Evolutionary conservation across 2,113 vertebrate genomes (phyloP).

Genomic region (Oplegnathus fasciatus): DNA sequence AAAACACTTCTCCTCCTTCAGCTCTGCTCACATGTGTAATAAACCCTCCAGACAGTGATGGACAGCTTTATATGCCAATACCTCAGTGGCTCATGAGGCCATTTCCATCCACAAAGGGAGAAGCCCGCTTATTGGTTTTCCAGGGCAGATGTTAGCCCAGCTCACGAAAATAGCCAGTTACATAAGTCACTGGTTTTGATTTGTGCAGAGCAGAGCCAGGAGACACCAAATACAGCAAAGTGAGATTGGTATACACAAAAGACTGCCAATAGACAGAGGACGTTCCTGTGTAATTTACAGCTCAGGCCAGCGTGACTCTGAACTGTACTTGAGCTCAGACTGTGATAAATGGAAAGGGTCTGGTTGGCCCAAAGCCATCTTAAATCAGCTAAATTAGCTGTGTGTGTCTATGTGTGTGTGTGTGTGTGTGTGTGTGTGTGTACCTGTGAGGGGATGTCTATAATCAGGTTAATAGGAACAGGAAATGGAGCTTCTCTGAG

Average conservation of each 20-base stretch:
- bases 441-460: conserved; percentile 48
- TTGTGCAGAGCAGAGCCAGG: conserved; percentile 20
- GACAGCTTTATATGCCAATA: conserved; percentile 49
- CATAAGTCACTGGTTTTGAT: conserved; percentile 49
- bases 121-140: conserved; percentile 54
- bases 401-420: conserved; percentile 32
- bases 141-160: conserved; percentile 51
- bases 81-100: conserved; percentile 44
- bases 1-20: neutral
- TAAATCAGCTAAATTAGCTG: conserved; percentile 73
- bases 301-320: conserved; percentile 44
- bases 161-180: conserved; percentile 46
- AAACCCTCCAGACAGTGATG: conserved; percentile 31
- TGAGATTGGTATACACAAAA: conserved; percentile 34
- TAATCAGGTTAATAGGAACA: conserved; percentile 77
- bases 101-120: conserved; percentile 57
- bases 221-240: conserved; percentile 28
- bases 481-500: conserved; percentile 75
- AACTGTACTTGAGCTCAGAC: conserved; percentile 53
- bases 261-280: conserved; percentile 27
- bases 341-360: conserved; percentile 73
- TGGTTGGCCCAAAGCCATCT: conserved; percentile 73
- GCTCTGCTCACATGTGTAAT: neutral
- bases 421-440: conserved; percentile 42
- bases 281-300: conserved; percentile 38